phyloP scores from a whole-genome alignment of 1,140 invertebrate species.

The Zaprionus africanus region DNA sequence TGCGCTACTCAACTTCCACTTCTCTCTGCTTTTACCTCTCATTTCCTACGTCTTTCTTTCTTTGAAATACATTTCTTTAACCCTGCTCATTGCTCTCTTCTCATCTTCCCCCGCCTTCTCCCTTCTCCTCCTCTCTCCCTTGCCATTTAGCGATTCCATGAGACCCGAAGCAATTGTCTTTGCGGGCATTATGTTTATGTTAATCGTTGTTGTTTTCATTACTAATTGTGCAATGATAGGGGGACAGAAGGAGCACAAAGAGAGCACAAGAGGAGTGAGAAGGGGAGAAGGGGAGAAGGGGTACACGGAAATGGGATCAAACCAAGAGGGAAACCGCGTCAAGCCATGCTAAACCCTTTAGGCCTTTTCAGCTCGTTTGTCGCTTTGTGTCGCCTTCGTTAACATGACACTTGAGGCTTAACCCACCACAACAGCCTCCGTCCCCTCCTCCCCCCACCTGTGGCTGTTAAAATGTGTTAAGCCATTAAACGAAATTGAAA shows the following conservation, averaged over 20 bases:
- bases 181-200: constrained; percentile 73
- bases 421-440: constrained; percentile 1
- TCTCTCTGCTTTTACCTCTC: neutral
- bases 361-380: constrained; percentile 32
- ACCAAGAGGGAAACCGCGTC: neutral
- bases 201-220: constrained; percentile 65
- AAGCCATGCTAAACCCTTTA: constrained; percentile 43
- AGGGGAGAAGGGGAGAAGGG: too few species aligned
- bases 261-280: neutral
- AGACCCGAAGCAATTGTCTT: constrained; percentile 75
- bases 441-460: neutral
- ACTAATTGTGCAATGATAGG: constrained; percentile 72
- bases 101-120: too few species aligned
- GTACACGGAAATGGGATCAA: neutral
- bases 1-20: neutral
- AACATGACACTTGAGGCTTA: constrained; percentile 80
- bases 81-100: neutral
- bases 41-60: neutral
- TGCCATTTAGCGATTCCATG: constrained; percentile 47
- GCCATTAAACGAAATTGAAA: constrained; percentile 81
- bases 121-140: neutral
- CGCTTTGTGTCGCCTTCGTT: constrained; percentile 57
- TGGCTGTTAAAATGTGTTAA: constrained; percentile 71
- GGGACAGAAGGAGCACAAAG: neutral
- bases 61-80: neutral